Evolutionary conservation across 2,113 vertebrate species (phyloP).

Genomic region (Natator depressus): DNA sequence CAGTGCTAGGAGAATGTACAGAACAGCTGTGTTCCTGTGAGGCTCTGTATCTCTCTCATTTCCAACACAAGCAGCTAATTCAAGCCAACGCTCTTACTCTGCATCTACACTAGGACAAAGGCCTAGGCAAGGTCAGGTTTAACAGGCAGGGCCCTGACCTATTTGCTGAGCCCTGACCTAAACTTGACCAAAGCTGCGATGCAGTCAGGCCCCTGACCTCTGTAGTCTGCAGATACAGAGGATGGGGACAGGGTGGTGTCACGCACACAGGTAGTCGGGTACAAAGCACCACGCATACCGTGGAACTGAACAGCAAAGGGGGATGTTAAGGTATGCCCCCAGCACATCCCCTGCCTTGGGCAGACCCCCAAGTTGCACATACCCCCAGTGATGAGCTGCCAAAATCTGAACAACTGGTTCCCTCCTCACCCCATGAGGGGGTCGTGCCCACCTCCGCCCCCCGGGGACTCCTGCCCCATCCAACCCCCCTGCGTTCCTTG

Average conservation of each 20-base stretch:
- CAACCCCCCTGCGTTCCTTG: too few species aligned
- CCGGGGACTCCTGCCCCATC: too few species aligned
- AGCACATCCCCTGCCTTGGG: not conserved
- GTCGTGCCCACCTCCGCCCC: too few species aligned
- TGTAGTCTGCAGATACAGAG: not conserved
- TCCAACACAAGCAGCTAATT: not conserved
- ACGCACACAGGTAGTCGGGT: not conserved
- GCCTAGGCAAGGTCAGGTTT: too few species aligned
- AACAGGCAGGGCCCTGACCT: too few species aligned
- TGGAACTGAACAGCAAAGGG: not conserved
- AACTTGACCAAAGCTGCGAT: not conserved
- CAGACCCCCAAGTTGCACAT: not conserved
- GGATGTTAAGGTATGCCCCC: not conserved
- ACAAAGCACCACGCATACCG: not conserved
- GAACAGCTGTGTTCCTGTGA: not conserved
- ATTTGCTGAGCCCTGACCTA: too few species aligned
- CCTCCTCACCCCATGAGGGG: too few species aligned
- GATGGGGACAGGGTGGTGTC: not conserved
- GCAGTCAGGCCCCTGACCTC: not conserved
- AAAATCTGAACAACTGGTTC: too few species aligned
- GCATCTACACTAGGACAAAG: not conserved
- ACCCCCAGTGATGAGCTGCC: too few species aligned
- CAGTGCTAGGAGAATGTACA: not conserved
- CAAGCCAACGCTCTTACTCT: not conserved
- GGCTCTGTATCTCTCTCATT: not conserved